A percentile compares a stretch with the other conserved stretches of the same genome.
Conservation (phyloP, 2,113 vertebrate genomes). For the Callorhinus ursinus region DNA sequence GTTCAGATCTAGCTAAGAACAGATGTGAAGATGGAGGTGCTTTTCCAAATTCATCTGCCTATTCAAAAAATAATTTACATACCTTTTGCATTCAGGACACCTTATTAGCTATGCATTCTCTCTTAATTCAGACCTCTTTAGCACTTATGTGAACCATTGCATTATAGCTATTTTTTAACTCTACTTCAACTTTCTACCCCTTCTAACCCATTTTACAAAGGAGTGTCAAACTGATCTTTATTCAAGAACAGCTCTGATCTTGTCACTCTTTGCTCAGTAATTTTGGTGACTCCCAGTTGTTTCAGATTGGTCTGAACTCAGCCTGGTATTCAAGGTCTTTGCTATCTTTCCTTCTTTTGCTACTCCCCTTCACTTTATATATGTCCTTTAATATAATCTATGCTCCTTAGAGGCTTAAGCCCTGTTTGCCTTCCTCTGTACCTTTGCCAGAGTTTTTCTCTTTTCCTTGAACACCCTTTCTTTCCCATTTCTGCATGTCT, state of each 20-base stretch:
- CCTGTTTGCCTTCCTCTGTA: neutral
- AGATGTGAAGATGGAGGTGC: neutral
- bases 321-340: neutral
- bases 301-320: constrained; percentile 6
- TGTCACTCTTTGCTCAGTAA: neutral
- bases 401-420: neutral
- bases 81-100: neutral
- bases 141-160: neutral
- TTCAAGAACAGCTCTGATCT: constrained; percentile 34
- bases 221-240: neutral
- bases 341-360: neutral
- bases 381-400: neutral
- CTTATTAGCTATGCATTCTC: neutral
- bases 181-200: neutral
- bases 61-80: neutral
- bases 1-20: constrained; percentile 33
- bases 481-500: neutral
- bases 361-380: neutral
- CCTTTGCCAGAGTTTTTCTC: neutral
- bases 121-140: constrained; percentile 10
- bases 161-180: neutral
- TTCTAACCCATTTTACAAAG: neutral
- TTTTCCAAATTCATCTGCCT: constrained; percentile 30
- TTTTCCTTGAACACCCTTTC: neutral
- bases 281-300: constrained; percentile 12